Evolutionary conservation across 2,113 vertebrate genomes (phyloP).

Genomic region (Myotis yumanensis): DNA sequence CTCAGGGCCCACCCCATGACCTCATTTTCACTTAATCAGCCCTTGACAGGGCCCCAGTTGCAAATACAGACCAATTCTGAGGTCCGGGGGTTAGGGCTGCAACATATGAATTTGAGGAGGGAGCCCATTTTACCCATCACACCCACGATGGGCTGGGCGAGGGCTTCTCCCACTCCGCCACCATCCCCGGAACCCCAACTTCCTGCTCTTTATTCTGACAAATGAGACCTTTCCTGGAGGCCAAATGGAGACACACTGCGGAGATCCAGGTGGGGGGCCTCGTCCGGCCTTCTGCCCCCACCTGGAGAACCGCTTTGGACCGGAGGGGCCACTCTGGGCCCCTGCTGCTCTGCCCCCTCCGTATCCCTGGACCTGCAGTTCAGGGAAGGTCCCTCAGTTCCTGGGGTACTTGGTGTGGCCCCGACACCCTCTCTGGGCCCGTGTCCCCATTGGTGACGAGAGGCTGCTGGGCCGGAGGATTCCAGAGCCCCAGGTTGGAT

Average conservation of each 20-base stretch:
- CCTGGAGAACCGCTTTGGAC: background rate
- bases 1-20: background rate
- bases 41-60: background rate
- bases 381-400: background rate
- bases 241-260: constrained; percentile 47
- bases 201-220: background rate
- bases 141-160: fast-evolving
- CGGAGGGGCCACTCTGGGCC: fast-evolving
- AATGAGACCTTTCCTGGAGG: constrained; percentile 61
- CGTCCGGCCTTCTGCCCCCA: background rate
- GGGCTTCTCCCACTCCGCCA: background rate
- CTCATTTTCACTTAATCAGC: background rate
- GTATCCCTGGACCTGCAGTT: background rate
- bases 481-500: background rate
- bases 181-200: background rate
- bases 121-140: fast-evolving
- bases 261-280: background rate
- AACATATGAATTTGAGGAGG: fast-evolving
- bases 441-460: background rate
- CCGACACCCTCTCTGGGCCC: background rate
- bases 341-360: background rate
- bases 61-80: background rate
- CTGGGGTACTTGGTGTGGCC: background rate
- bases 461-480: background rate
- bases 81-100: background rate